These are phyloP conservation scores for human (Homo sapiens) DNA, from an alignment of 2,113 vertebrate genomes.

Conservation along the genomic window GRCh38 chr4:84549001-84549500, in stretches of 20 bases:
- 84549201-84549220: neutral
- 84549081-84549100: constrained; percentile 45
- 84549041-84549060: constrained; percentile 70
- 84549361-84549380: neutral
- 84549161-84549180: neutral
- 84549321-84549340: neutral
- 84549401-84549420: neutral
- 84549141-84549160: constrained; percentile 55
- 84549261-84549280: neutral
- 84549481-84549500: too few relatives aligned
- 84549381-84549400: neutral
- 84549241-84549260: neutral
- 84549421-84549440: neutral
- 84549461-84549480: too few relatives aligned
- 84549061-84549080: constrained; percentile 51
- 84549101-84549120: constrained; percentile 52
- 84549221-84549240: neutral
- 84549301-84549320: neutral
- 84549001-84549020: constrained; percentile 64
- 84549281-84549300: constrained; percentile 5
- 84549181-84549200: neutral
- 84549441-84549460: too few relatives aligned
- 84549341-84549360: neutral
- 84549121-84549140: constrained; percentile 48
- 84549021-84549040: constrained; percentile 53